Conservation (phyloP, 2,797 vertebrate genomes). For the Masticophis lateralis region DNA sequence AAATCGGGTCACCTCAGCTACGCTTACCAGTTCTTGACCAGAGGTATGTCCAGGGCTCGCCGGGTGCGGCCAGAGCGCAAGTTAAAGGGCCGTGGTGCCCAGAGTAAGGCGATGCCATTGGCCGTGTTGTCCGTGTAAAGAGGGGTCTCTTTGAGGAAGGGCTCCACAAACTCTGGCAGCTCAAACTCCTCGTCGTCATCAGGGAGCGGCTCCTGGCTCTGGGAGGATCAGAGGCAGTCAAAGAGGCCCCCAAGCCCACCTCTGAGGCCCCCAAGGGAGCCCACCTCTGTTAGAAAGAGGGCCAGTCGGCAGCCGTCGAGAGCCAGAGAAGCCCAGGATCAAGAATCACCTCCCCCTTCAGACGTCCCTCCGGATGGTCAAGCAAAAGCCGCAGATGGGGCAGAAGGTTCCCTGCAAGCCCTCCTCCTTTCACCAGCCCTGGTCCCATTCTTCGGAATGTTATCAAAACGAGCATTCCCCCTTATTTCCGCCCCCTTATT, state of each 20-base stretch:
- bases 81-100: slow-evolving; percentile 97
- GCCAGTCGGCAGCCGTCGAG: neutral
- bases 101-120: slow-evolving; percentile 95
- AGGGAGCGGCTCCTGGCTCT: slow-evolving; percentile 96
- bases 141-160: slow-evolving; percentile 95
- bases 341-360: neutral
- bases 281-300: neutral
- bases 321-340: neutral
- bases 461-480: neutral
- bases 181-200: slow-evolving; percentile 99
- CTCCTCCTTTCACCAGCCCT: neutral
- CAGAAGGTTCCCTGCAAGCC: neutral
- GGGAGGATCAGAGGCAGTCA: slow-evolving; percentile 24
- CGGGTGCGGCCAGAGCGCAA: slow-evolving; percentile 92
- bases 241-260: neutral
- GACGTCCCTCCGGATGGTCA: neutral
- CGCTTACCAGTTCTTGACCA: slow-evolving; percentile 96
- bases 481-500: neutral
- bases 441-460: neutral
- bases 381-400: neutral
- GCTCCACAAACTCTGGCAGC: slow-evolving; percentile 93
- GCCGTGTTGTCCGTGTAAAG: slow-evolving; percentile 97
- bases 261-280: neutral
- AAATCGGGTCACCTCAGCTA: neutral
- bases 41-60: slow-evolving; percentile 93